Evolutionary conservation across 2,797 vertebrate genomes (phyloP).

Genomic region (Amblyopsis hoosieri): DNA sequence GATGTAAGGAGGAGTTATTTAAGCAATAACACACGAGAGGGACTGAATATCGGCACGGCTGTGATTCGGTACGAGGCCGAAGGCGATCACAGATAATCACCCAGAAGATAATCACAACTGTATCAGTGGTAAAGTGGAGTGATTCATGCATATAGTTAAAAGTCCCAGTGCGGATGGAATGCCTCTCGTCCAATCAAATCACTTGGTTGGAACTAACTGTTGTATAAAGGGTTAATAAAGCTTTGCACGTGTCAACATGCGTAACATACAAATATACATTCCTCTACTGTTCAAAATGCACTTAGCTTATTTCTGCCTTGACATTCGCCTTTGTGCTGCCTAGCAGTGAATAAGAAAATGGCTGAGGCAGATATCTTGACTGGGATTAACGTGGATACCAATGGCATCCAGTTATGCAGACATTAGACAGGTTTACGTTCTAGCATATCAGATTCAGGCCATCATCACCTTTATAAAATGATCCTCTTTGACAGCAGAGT

Average conservation of each 20-base stretch:
- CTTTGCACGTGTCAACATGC: constrained; percentile 18
- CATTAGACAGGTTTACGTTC: constrained; percentile 34
- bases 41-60: too few relatives aligned
- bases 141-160: too few relatives aligned
- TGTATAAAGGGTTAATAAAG: constrained; percentile 38
- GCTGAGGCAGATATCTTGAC: constrained; percentile 40
- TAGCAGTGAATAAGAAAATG: constrained; percentile 8
- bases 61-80: too few relatives aligned
- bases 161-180: too few relatives aligned
- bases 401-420: constrained; percentile 20
- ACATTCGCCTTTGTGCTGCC: not conserved
- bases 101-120: too few relatives aligned
- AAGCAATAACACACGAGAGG: too few relatives aligned
- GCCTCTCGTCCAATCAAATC: too few relatives aligned
- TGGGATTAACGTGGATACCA: constrained; percentile 43
- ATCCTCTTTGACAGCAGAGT: constrained; percentile 1
- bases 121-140: too few relatives aligned
- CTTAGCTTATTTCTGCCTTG: not conserved
- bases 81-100: too few relatives aligned
- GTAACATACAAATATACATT: constrained; percentile 9
- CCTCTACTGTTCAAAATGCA: not conserved
- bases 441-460: constrained; percentile 29
- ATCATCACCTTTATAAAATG: constrained; percentile 31
- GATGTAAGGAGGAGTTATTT: too few relatives aligned
- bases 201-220: too few relatives aligned